phyloP scores from a whole-genome alignment of 2,797 vertebrate species.

The Rhinophrynus dorsalis region DNA sequence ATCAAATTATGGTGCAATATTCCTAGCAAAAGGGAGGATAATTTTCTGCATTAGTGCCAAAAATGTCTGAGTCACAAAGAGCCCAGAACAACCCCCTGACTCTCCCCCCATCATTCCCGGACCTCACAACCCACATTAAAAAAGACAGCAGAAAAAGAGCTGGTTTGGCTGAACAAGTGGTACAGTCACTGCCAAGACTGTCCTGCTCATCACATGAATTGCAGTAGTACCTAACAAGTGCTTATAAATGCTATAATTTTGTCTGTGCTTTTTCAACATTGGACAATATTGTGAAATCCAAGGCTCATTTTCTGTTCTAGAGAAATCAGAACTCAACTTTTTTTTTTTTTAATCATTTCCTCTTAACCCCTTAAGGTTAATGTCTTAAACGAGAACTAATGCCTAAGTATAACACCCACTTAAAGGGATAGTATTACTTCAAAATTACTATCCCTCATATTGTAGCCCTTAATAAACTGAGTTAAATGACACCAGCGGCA shows the following conservation, averaged over 20 bases:
- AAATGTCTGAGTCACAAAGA: conserved; percentile 1
- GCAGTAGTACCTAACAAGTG: background rate
- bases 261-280: conserved; percentile 3
- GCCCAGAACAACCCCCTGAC: background rate
- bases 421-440: no score
- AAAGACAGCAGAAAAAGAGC: background rate
- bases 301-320: no score
- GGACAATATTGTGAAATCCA: conserved; percentile 23
- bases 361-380: no score
- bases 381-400: no score
- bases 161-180: conserved; percentile 3
- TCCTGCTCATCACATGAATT: background rate
- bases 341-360: no score
- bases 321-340: no score
- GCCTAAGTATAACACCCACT: no score
- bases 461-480: no score
- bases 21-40: background rate
- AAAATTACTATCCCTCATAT: no score
- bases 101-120: background rate
- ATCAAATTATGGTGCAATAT: background rate
- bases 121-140: background rate
- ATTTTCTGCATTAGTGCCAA: conserved; percentile 1
- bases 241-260: background rate
- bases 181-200: background rate
- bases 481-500: no score